Base-by-base conservation (phyloP, 1,140 invertebrate genomes). In the Drosophila serrata region DNA sequence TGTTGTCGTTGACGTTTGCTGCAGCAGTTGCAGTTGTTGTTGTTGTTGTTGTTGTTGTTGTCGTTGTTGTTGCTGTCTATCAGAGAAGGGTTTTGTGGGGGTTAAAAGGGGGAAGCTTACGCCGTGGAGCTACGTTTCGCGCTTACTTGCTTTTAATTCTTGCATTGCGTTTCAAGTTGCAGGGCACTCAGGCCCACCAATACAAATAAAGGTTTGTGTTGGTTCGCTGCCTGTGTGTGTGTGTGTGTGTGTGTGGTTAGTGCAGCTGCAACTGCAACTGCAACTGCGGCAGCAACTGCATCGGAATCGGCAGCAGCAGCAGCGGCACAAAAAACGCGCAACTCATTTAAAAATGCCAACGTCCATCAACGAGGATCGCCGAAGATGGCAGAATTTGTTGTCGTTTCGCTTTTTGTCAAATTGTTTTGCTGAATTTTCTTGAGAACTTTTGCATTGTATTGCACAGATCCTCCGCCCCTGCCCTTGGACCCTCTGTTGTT, bases 381-480 rank as follows among this genome's bases (percentile, higher is more conserved):
- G 85, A 88, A 88, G 85, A 88, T 88, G 85, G 85, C 85, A 88
- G 85, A 88, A 88, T 88, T 88, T 88, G 85, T 90, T 88, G 85
- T 88, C 85, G 85, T 88, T 88, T 88, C 85, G 85, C 85, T 88
- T 88, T 88, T 88, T 88, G 85, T 88, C 85, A 88, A 88, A 88
- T 88, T 88, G 85, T 88, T 88, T 88, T 88, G 85, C 85, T 88
- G 85, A 88, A 88, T 85, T 90, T 90, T 88, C 85, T 88, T 88
- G 85, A 88, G 85, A 88, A 88, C 85, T 88, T 88, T 88, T 88
- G 85, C 84, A 90, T 87, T 87, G 84, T 87, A 84, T 88, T 80
- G 84, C 67, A 82, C 73, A 79, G 75, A 84, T 82, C 73, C 79
- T 59, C 56, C 74, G 33, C 29, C 27, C 27, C 35, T n/a, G 48